Conservation (phyloP, 2,797 vertebrate genomes). For the Sebastes hubbsi region DNA sequence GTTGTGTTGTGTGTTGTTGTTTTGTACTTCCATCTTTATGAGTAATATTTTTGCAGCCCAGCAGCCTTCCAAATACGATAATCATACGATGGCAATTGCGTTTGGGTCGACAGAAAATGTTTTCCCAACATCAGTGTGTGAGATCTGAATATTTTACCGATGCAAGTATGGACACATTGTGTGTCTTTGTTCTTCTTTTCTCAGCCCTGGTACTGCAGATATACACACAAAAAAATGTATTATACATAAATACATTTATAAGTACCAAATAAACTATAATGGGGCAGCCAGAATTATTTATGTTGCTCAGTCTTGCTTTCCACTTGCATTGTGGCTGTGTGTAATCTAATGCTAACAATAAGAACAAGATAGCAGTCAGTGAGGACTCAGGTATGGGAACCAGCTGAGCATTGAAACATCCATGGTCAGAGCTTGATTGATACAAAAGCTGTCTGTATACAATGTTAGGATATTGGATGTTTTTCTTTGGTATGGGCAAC, state of each 20-base stretch:
- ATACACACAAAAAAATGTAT: neutral
- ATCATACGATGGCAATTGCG: no score
- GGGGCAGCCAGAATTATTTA: neutral
- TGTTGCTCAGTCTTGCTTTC: neutral
- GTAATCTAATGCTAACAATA: neutral
- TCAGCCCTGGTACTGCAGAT: no score
- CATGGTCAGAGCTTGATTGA: neutral
- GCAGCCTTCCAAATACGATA: no score
- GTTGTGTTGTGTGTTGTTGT: no score
- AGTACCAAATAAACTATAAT: neutral
- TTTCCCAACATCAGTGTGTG: no score
- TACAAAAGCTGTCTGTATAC: neutral
- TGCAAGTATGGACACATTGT: neutral
- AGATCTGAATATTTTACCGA: neutral
- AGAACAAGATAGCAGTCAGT: neutral
- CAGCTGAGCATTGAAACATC: neutral
- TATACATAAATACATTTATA: no score
- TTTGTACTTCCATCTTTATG: no score
- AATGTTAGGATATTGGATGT: neutral
- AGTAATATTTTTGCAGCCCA: no score
- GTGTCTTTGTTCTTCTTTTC: neutral
- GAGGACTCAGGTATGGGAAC: neutral
- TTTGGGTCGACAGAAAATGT: no score
- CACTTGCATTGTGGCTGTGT: neutral
- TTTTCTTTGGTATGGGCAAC: neutral